Percentiles rank a stretch among this genome's conserved stretches.
Conservation (phyloP, 2,797 vertebrate genomes). For the Micropoecilia bifurca region DNA sequence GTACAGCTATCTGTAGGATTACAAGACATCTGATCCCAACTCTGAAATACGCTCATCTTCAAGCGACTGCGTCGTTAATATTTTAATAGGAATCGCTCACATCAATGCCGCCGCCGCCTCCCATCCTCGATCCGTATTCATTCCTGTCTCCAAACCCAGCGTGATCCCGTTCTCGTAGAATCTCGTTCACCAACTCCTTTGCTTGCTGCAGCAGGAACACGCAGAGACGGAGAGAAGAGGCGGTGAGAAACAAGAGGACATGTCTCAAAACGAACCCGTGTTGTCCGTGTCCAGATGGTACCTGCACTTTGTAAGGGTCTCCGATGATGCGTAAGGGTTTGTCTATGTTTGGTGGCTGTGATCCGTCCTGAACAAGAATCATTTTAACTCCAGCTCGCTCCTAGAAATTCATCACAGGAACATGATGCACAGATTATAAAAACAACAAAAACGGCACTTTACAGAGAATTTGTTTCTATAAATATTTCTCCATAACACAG, state of each 20-base stretch:
- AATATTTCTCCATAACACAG: background rate
- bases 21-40: background rate
- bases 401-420: slow-evolving; percentile 62
- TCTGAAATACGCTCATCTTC: background rate
- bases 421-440: background rate
- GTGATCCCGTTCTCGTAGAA: slow-evolving; percentile 90
- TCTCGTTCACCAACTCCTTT: slow-evolving; percentile 96
- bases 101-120: slow-evolving; percentile 82
- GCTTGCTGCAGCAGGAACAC: slow-evolving; percentile 85
- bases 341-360: slow-evolving; percentile 93
- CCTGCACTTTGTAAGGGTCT: slow-evolving; percentile 96
- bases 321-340: slow-evolving; percentile 95
- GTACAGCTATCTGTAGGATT: slow-evolving; percentile 88
- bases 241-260: background rate
- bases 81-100: slow-evolving; percentile 53
- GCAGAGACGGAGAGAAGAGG: background rate
- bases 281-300: slow-evolving; percentile 39
- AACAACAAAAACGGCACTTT: background rate
- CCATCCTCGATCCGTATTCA: slow-evolving; percentile 89
- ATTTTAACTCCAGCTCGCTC: slow-evolving; percentile 96
- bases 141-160: slow-evolving; percentile 88
- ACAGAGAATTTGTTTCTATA: background rate
- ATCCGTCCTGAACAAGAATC: slow-evolving; percentile 96
- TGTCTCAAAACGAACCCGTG: background rate
- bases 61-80: background rate